phyloP scores from a whole-genome alignment of 2,888 invertebrate species.

The Subacronicta megacephala region DNA sequence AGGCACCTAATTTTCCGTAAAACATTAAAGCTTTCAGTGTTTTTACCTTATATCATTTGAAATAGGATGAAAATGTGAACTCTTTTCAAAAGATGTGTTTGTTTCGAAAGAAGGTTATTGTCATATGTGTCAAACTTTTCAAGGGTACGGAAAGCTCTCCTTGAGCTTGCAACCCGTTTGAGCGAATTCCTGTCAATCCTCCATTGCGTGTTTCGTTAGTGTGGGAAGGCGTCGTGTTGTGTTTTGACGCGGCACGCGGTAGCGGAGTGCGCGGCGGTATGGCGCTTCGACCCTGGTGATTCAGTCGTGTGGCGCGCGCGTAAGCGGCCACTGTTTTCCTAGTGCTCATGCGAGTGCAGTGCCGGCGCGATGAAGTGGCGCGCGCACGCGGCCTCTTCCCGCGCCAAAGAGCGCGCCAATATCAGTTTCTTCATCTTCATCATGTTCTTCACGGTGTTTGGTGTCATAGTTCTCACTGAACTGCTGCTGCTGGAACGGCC shows the following conservation, averaged over 20 bases:
- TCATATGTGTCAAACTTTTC: constrained; percentile 5
- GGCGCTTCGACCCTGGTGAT: constrained; percentile 71
- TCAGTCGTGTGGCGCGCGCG: constrained; percentile 72
- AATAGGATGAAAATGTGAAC: neutral
- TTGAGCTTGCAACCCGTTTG: constrained; percentile 65
- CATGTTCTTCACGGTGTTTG: constrained; percentile 97
- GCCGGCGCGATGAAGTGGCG: constrained; percentile 84
- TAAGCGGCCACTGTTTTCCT: constrained; percentile 63
- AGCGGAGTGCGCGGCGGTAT: constrained; percentile 61
- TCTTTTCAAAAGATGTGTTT: neutral
- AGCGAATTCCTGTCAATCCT: constrained; percentile 60
- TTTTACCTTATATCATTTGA: neutral
- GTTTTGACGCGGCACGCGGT: constrained; percentile 67
- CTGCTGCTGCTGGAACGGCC: constrained; percentile 90
- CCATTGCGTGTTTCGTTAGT: constrained; percentile 61
- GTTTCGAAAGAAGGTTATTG: neutral
- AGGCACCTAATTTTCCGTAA: constrained; percentile 3
- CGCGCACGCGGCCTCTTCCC: constrained; percentile 84
- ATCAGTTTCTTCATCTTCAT: constrained; percentile 97
- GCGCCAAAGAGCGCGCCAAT: constrained; percentile 94
- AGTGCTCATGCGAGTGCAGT: constrained; percentile 73
- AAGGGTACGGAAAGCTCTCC: constrained; percentile 43
- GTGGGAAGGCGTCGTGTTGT: constrained; percentile 68
- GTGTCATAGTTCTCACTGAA: constrained; percentile 96
- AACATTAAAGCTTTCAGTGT: neutral